phyloP scores from a whole-genome alignment of 2,888 invertebrate genomes.

The Autographa pulchrina region DNA sequence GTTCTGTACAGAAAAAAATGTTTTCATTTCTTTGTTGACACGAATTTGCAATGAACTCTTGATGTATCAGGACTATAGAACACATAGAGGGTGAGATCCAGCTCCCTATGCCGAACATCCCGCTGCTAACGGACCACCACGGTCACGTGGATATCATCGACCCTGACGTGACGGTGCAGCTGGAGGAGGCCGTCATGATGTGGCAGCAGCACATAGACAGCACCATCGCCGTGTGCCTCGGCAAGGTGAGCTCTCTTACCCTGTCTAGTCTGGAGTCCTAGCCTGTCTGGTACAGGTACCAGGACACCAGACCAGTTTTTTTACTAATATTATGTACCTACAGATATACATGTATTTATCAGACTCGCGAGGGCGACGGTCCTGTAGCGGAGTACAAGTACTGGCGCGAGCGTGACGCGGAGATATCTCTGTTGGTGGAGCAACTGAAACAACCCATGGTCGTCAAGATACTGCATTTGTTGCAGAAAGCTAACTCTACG shows the following conservation, averaged over 20 bases:
- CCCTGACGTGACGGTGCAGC: slow-evolving; percentile 83
- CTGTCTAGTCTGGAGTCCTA: too few relatives aligned
- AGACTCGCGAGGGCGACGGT: slow-evolving; percentile 91
- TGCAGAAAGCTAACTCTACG: slow-evolving; percentile 88
- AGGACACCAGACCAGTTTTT: neutral
- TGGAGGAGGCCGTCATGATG: slow-evolving; percentile 90
- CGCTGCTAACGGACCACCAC: slow-evolving; percentile 78
- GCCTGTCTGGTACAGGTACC: too few relatives aligned
- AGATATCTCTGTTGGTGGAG: slow-evolving; percentile 93
- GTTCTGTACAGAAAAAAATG: too few relatives aligned
- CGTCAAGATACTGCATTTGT: slow-evolving; percentile 89
- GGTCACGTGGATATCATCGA: slow-evolving; percentile 82
- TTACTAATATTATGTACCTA: too few relatives aligned
- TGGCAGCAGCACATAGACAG: slow-evolving; percentile 92
- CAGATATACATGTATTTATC: too few relatives aligned
- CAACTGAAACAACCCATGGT: slow-evolving; percentile 94
- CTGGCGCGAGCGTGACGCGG: slow-evolving; percentile 95
- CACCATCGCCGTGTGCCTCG: slow-evolving; percentile 87
- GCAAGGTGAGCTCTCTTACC: slow-evolving; percentile 83
- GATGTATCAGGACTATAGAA: slow-evolving; percentile 90
- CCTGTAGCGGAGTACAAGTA: slow-evolving; percentile 96
- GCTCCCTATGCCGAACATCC: slow-evolving; percentile 90
- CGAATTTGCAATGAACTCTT: neutral
- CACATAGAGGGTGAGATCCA: slow-evolving; percentile 94
- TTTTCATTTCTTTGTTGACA: too few relatives aligned